Conservation (phyloP, 2,797 vertebrate genomes). For the Crax fasciolata region DNA sequence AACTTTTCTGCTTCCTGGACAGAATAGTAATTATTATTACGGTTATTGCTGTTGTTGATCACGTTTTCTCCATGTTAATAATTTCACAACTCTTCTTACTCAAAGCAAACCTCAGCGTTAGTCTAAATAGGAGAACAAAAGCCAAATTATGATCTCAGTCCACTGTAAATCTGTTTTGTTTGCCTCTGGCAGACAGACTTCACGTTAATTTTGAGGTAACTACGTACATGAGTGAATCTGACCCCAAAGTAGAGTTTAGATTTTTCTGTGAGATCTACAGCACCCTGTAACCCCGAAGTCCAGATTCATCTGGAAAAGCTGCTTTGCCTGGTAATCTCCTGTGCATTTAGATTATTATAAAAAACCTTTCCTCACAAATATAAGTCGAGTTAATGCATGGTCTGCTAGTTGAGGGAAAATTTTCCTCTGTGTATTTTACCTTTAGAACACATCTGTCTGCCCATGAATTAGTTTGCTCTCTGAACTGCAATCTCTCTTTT, state of each 20-base stretch:
- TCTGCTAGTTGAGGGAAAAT: neutral
- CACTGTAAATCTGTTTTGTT: neutral
- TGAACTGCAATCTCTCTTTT: neutral
- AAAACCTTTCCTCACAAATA: neutral
- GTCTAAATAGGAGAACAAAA: neutral
- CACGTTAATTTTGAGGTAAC: slow-evolving; percentile 7
- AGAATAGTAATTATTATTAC: neutral
- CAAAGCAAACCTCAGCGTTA: neutral
- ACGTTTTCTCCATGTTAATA: neutral
- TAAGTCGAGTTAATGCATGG: neutral
- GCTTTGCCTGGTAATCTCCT: neutral
- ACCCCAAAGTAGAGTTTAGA: neutral
- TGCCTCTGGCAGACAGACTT: neutral
- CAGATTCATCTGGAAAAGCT: slow-evolving; percentile 32
- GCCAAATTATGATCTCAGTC: neutral
- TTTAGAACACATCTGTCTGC: neutral
- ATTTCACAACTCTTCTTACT: neutral
- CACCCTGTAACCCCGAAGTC: neutral
- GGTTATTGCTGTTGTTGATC: neutral
- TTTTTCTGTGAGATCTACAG: neutral
- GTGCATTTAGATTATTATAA: neutral
- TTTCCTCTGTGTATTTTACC: neutral
- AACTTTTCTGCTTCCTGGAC: neutral
- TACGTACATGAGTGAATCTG: neutral
- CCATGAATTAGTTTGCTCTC: neutral